Evolutionary conservation across 2,888 invertebrate genomes (phyloP).

Genomic region (Agriopis leucophaearia): DNA sequence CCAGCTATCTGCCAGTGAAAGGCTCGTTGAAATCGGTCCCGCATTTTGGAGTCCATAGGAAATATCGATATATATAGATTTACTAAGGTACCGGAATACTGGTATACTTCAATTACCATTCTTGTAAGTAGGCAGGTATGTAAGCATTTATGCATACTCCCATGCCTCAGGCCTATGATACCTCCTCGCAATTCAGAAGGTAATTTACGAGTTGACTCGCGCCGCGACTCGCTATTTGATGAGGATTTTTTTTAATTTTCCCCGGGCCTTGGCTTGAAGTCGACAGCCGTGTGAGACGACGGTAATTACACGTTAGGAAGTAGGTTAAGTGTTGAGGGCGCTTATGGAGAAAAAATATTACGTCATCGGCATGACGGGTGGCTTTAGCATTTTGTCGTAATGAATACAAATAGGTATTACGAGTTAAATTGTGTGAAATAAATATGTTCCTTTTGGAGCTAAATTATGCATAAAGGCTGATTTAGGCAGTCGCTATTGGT

Average conservation of each 20-base stretch:
- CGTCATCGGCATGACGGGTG: conserved; percentile 32
- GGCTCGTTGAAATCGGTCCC: no score
- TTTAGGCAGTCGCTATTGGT: background rate
- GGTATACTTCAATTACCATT: background rate
- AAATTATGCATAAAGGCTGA: background rate
- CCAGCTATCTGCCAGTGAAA: no score
- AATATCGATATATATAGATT: no score
- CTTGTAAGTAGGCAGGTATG: background rate
- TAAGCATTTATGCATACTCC: conserved; percentile 27
- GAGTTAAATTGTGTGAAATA: background rate
- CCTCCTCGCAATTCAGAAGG: conserved; percentile 52
- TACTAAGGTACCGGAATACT: no score
- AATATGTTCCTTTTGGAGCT: background rate
- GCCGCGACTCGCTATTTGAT: conserved; percentile 58
- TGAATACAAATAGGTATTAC: background rate
- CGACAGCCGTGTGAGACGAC: conserved; percentile 46
- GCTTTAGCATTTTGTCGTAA: conserved; percentile 7
- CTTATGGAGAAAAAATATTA: conserved; percentile 37
- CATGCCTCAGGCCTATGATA: conserved; percentile 37
- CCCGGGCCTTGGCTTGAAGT: conserved; percentile 44
- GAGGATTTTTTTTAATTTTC: conserved; percentile 58
- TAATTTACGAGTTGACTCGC: conserved; percentile 54
- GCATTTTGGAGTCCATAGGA: no score
- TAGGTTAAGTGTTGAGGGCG: conserved; percentile 47
- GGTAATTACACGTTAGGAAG: conserved; percentile 54